Conservation (phyloP, 2,797 vertebrate species). For the Coregonus sp. region DNA sequence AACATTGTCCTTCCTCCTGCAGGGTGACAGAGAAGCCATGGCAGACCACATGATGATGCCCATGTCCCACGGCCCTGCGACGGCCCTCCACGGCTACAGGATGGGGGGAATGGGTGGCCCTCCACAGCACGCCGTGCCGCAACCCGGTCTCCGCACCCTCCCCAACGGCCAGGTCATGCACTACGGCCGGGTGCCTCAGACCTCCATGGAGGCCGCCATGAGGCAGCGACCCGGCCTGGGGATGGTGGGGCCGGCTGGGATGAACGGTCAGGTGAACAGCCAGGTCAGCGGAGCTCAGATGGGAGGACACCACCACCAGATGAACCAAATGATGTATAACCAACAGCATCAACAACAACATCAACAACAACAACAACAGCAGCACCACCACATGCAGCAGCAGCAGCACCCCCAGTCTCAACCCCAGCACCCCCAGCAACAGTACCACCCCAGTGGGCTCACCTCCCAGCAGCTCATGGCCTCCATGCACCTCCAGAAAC, state of each 20-base stretch:
- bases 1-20: constrained; percentile 29
- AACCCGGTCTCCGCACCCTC: constrained; percentile 68
- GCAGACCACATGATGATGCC: constrained; percentile 95
- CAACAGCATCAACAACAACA: constrained; percentile 63
- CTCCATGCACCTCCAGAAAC: constrained; percentile 92
- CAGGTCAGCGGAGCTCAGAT: constrained; percentile 75
- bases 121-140: constrained; percentile 73
- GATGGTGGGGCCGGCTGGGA: constrained; percentile 68
- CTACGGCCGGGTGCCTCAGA: constrained; percentile 76
- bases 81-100: constrained; percentile 77
- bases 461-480: constrained; percentile 86
- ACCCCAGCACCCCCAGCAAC: constrained; percentile 69
- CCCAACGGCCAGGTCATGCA: constrained; percentile 80
- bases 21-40: constrained; percentile 73
- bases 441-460: constrained; percentile 73
- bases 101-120: constrained; percentile 85
- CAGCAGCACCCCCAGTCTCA: constrained; percentile 66
- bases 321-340: constrained; percentile 83
- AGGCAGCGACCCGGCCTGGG: constrained; percentile 67
- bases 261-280: constrained; percentile 69
- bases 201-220: constrained; percentile 79
- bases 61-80: constrained; percentile 75
- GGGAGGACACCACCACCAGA: constrained; percentile 78
- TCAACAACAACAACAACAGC: constrained; percentile 47
- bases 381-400: constrained; percentile 66